A percentile compares a stretch with the other conserved stretches of the same genome.
phyloP scores from a whole-genome alignment of 2,888 invertebrate genomes.

The Plagiodera versicolora region DNA sequence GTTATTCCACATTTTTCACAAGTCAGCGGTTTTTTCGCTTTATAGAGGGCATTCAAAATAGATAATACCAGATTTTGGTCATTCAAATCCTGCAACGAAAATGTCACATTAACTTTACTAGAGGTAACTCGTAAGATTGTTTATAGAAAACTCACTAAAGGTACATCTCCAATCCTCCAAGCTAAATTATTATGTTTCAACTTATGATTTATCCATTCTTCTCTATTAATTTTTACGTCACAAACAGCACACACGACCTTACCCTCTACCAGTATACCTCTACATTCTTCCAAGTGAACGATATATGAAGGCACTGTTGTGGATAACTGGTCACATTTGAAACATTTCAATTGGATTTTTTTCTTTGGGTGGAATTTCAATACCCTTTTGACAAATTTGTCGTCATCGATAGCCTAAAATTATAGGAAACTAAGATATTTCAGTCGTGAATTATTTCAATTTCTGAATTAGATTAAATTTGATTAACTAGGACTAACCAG shows the following conservation, averaged over 20 bases:
- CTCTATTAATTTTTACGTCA: slow-evolving; percentile 48
- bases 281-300: slow-evolving; percentile 32
- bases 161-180: slow-evolving; percentile 59
- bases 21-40: slow-evolving; percentile 52
- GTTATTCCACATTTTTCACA: slow-evolving; percentile 60
- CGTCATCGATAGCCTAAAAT: slow-evolving; percentile 25
- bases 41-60: slow-evolving; percentile 56
- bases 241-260: slow-evolving; percentile 58
- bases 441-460: too few species aligned
- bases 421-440: slow-evolving; percentile 5
- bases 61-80: slow-evolving; percentile 56
- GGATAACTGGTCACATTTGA: slow-evolving; percentile 21
- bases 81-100: slow-evolving; percentile 57
- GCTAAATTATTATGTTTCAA: slow-evolving; percentile 61
- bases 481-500: slow-evolving; percentile 53
- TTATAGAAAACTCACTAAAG: slow-evolving; percentile 55
- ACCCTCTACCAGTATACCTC: slow-evolving; percentile 27
- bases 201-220: slow-evolving; percentile 58
- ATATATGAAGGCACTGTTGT: slow-evolving; percentile 18
- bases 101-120: too few species aligned
- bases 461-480: background rate
- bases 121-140: too few species aligned
- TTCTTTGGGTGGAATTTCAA: slow-evolving; percentile 19
- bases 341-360: slow-evolving; percentile 25
- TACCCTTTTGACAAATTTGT: slow-evolving; percentile 18